A percentile compares a stretch with the other conserved stretches of the same genome.
These are phyloP conservation scores for Schizopygopsis pylzovi DNA, from an alignment of 2,797 vertebrate genomes.

Conservation along the genomic window DNA sequence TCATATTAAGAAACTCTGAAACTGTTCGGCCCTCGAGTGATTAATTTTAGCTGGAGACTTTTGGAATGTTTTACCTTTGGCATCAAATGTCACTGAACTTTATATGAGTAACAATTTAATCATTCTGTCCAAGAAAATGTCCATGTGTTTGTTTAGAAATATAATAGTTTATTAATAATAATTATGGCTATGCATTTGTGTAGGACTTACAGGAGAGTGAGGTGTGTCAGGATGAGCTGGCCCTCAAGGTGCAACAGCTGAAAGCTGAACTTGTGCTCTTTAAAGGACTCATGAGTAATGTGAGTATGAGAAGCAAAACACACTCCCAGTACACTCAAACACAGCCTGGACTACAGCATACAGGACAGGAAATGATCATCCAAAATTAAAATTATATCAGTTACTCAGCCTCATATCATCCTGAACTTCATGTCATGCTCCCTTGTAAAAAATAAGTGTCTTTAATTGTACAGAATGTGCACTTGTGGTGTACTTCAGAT, in stretches of 20 bases:
- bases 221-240: constrained; percentile 94
- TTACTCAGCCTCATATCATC: not conserved
- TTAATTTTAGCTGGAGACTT: not conserved
- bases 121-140: too few species aligned
- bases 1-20: not conserved
- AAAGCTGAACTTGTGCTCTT: constrained; percentile 96
- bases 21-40: not conserved
- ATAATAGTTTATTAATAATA: not conserved
- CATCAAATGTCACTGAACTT: not conserved
- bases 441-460: not conserved
- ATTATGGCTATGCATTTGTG: constrained; percentile 41
- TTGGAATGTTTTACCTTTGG: not conserved
- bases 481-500: not conserved
- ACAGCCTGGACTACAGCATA: not conserved
- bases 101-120: too few species aligned
- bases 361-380: not conserved
- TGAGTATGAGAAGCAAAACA: constrained; percentile 73
- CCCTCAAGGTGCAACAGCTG: constrained; percentile 92
- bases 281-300: constrained; percentile 98
- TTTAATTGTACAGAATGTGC: not conserved
- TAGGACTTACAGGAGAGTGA: constrained; percentile 97
- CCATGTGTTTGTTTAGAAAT: not conserved
- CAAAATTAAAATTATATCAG: not conserved
- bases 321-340: constrained; percentile 4
- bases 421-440: not conserved